A percentile compares a stretch with the other conserved stretches of the same genome.
phyloP scores from a whole-genome alignment of 2,113 vertebrate species.

The Cathartes aura region DNA sequence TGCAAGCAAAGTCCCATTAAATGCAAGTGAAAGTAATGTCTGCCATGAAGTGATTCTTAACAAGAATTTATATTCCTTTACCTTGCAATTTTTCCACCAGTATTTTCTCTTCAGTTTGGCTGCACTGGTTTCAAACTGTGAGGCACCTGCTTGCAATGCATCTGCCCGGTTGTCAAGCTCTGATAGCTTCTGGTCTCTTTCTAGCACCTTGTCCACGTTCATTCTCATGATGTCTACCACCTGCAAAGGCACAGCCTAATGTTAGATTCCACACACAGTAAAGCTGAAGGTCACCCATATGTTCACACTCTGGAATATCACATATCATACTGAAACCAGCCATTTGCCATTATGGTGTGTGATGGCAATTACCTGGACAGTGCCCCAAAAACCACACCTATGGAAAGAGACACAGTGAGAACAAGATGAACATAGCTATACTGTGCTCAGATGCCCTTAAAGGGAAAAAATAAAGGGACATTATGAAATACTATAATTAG shows the following conservation, averaged over 20 bases:
- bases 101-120: constrained; percentile 92
- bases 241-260: not conserved
- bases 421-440: not conserved
- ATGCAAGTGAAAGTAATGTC: not conserved
- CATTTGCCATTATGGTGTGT: not conserved
- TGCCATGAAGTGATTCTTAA: not conserved
- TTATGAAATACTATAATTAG: not conserved
- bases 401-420: not conserved
- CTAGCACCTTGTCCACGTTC: constrained; percentile 76
- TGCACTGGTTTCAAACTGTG: constrained; percentile 80
- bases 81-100: constrained; percentile 96
- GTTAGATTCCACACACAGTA: not conserved
- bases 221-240: constrained; percentile 77
- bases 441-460: not conserved
- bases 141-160: constrained; percentile 74
- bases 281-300: not conserved
- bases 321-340: not conserved
- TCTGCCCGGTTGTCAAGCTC: constrained; percentile 77
- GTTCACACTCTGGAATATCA: not conserved
- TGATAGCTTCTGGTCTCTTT: constrained; percentile 74
- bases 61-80: constrained; percentile 33
- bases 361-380: not conserved
- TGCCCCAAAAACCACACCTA: not conserved
- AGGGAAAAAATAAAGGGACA: not conserved
- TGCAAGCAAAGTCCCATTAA: not conserved